A percentile compares a stretch with the other conserved stretches of the same genome.
Conservation (phyloP, 2,888 invertebrate species). For the Maniola hyperantus region DNA sequence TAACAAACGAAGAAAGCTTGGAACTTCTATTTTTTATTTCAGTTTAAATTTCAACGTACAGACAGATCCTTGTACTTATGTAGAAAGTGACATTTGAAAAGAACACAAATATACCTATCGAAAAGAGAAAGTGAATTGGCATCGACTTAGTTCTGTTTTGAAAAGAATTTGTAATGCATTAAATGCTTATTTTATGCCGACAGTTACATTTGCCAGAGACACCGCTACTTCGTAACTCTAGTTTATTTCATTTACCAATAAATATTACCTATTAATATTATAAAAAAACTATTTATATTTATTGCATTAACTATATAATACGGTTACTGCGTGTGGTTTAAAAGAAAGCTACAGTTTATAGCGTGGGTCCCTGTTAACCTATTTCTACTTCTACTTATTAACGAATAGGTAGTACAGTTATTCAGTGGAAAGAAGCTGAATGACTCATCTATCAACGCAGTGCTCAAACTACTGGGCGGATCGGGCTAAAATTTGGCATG, state of each 20-base stretch:
- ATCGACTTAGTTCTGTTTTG: conserved; percentile 9
- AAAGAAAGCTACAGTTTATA: no score
- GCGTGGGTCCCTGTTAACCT: no score
- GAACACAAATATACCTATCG: conserved; percentile 20
- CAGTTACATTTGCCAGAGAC: background rate
- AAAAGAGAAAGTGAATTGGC: conserved; percentile 18
- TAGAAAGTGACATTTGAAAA: conserved; percentile 18
- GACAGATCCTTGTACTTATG: background rate
- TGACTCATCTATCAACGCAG: no score
- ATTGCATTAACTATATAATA: background rate
- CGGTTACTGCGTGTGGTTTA: no score
- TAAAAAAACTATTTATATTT: background rate
- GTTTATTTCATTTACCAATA: conserved; percentile 5
- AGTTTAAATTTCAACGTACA: background rate
- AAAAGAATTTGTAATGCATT: conserved; percentile 18
- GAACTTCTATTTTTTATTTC: no score
- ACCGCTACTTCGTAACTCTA: background rate
- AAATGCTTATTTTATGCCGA: conserved; percentile 21
- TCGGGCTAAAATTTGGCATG: no score
- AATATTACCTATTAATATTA: background rate
- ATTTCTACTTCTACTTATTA: no score
- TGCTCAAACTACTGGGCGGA: no score
- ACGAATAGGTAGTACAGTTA: no score
- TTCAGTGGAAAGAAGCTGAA: no score
- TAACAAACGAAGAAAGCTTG: no score